Evolutionary conservation across 2,113 vertebrate species (phyloP).

Genomic region (Phaethornis superciliosus): DNA sequence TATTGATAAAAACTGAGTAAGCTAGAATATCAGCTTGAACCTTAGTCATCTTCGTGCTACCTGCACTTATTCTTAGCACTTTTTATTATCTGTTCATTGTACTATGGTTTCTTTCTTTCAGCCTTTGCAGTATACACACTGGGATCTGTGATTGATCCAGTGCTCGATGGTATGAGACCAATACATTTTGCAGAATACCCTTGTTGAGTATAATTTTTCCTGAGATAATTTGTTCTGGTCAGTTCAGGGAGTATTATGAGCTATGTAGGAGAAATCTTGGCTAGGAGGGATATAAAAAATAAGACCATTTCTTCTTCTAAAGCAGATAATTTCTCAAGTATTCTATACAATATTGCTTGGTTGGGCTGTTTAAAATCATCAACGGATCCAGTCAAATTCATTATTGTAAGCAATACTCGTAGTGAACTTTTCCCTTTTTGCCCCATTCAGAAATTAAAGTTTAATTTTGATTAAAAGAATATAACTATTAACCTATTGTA

Average conservation of each 20-base stretch:
- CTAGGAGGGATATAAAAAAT: not conserved
- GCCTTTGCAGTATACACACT: not conserved
- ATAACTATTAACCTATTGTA: not conserved
- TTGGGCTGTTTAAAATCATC: not conserved
- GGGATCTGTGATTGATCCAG: not conserved
- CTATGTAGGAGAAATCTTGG: not conserved
- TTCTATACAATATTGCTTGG: not conserved
- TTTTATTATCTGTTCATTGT: not conserved
- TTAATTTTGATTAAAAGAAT: not conserved
- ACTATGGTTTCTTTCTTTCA: not conserved
- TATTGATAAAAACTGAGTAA: not conserved
- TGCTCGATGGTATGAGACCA: not conserved
- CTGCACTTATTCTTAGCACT: not conserved
- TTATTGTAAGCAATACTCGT: not conserved
- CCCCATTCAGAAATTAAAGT: not conserved
- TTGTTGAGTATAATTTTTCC: not conserved
- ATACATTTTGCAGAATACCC: not conserved
- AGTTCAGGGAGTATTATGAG: not conserved
- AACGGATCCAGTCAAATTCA: not conserved
- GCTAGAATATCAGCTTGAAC: not conserved
- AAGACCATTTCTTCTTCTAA: not conserved
- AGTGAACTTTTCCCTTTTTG: not conserved
- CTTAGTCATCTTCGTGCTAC: not conserved
- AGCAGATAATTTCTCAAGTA: not conserved
- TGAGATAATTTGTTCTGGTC: not conserved